Percentiles rank a stretch among this genome's conserved stretches.
Conservation (phyloP, 2,113 vertebrate species). For the Syngnathus scovelli region DNA sequence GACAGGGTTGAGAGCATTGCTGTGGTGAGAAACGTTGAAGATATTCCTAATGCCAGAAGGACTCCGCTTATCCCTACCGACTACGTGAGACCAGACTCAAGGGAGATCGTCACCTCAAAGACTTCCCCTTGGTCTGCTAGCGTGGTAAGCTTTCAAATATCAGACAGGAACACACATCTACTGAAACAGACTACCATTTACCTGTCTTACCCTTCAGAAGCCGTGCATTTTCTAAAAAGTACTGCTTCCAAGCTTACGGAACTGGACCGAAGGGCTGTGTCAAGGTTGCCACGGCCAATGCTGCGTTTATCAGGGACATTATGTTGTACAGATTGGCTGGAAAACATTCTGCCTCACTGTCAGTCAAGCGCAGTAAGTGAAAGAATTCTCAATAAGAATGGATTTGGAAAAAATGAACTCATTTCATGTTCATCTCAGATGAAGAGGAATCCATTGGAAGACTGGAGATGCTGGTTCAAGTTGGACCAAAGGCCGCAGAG, state of each 20-base stretch:
- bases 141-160: constrained; percentile 25
- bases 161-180: background rate
- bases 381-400: background rate
- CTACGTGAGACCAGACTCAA: constrained; percentile 23
- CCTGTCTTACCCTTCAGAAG: background rate
- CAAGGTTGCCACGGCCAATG: constrained; percentile 56
- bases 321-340: constrained; percentile 66
- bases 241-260: constrained; percentile 46
- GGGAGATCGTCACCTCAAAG: constrained; percentile 51
- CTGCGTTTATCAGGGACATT: constrained; percentile 47
- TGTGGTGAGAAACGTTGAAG: constrained; percentile 71
- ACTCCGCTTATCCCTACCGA: constrained; percentile 63
- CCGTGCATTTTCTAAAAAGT: constrained; percentile 31
- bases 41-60: constrained; percentile 53
- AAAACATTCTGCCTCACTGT: constrained; percentile 57
- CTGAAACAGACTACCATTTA: background rate
- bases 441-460: constrained; percentile 68
- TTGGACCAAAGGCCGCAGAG: constrained; percentile 69
- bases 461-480: constrained; percentile 72
- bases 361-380: constrained; percentile 67
- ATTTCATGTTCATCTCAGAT: constrained; percentile 34
- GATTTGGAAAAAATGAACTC: background rate
- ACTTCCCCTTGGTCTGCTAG: constrained; percentile 8
- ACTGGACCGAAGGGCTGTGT: constrained; percentile 68
- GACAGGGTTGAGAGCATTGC: constrained; percentile 72